A percentile compares a stretch with the other conserved stretches of the same genome.
Conservation (phyloP, 1,140 invertebrate species). For the Drosophila dunni region DNA sequence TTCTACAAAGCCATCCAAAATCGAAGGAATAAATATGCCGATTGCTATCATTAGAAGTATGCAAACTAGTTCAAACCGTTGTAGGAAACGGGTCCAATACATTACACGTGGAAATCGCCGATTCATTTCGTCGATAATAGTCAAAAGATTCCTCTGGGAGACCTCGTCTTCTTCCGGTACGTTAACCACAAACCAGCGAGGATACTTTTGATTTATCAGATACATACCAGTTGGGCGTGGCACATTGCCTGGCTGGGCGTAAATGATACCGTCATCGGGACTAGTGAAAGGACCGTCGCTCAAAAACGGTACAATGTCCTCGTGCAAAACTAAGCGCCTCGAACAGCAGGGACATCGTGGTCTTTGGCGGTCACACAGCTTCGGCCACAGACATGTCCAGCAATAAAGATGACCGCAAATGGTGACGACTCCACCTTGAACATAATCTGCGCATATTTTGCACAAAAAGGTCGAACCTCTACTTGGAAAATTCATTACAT, state of each 20-base stretch:
- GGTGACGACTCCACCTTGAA: conserved; percentile 44
- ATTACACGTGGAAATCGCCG: background rate
- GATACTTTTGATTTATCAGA: background rate
- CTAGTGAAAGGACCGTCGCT: conserved; percentile 44
- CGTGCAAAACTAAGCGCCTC: conserved; percentile 33
- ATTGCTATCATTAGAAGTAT: background rate
- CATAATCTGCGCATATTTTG: conserved; percentile 24
- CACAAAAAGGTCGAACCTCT: conserved; percentile 15
- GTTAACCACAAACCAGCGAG: conserved; percentile 33
- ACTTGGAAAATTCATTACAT: background rate
- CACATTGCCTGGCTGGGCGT: conserved; percentile 50
- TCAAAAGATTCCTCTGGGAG: background rate
- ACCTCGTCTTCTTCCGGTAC: background rate
- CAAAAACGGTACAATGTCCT: conserved; percentile 52
- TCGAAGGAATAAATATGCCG: background rate
- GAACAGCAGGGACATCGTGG: conserved; percentile 45
- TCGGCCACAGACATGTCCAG: conserved; percentile 60
- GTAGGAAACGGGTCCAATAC: background rate
- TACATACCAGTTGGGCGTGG: conserved; percentile 53
- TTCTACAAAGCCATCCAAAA: too few species aligned
- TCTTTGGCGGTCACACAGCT: rapidly evolving
- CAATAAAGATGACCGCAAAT: conserved; percentile 64
- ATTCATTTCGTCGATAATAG: background rate
- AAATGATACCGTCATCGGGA: background rate
- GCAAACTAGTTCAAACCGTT: conserved; percentile 15